These are phyloP conservation scores for Amiota communis DNA, from an alignment of 2,888 invertebrate species.

Conservation along the genomic window DNA sequence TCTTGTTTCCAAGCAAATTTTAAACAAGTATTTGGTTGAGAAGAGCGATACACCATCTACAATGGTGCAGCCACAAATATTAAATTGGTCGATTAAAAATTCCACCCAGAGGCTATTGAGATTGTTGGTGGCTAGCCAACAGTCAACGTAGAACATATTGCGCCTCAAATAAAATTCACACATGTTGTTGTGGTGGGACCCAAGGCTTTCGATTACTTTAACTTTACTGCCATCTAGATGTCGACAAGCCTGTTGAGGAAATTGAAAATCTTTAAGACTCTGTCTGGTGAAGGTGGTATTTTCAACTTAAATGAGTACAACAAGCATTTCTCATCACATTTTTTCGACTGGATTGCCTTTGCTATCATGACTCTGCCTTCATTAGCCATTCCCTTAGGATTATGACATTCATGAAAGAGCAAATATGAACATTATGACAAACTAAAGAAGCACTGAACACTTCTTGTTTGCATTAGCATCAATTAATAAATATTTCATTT, in stretches of 20 bases:
- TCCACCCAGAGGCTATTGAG: slow-evolving; percentile 92
- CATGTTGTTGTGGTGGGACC: slow-evolving; percentile 95
- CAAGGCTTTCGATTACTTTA: slow-evolving; percentile 92
- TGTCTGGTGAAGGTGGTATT: slow-evolving; percentile 93
- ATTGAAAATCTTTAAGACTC: slow-evolving; percentile 81
- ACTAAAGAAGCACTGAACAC: slow-evolving; percentile 77
- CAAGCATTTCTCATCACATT: slow-evolving; percentile 96
- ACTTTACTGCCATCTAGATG: slow-evolving; percentile 96
- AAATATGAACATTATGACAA: slow-evolving; percentile 90
- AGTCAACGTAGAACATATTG: slow-evolving; percentile 89
- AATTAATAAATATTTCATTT: slow-evolving; percentile 9
- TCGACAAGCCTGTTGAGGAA: slow-evolving; percentile 89
- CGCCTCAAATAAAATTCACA: slow-evolving; percentile 93
- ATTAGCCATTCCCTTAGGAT: slow-evolving; percentile 91
- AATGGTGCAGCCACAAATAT: slow-evolving; percentile 92
- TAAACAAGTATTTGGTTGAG: slow-evolving; percentile 97
- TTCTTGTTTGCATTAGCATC: not conserved
- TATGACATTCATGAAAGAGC: slow-evolving; percentile 96
- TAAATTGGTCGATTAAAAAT: slow-evolving; percentile 88
- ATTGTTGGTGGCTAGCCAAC: slow-evolving; percentile 89
- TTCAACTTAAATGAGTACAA: slow-evolving; percentile 94
- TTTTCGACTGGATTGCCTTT: slow-evolving; percentile 97
- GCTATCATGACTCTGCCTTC: slow-evolving; percentile 97
- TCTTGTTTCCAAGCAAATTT: slow-evolving; percentile 92
- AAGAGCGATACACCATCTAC: slow-evolving; percentile 95